Conservation (phyloP, 2,797 vertebrate species). For the Erpetoichthys calabaricus region DNA sequence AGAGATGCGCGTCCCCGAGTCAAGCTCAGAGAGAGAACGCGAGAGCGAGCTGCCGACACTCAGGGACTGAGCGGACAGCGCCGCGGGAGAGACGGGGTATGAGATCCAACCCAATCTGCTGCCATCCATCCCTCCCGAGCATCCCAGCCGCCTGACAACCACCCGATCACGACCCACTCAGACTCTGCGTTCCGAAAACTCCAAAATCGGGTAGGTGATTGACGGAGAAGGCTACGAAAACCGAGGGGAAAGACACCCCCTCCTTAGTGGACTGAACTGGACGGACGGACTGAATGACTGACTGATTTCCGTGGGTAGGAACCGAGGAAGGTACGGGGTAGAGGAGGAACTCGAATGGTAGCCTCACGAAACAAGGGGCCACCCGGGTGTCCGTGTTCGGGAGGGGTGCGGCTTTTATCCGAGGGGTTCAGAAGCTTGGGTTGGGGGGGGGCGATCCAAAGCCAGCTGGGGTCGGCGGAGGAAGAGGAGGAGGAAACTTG, state of each 20-base stretch:
- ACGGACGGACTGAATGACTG: conserved; percentile 17
- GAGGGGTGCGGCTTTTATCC: conserved; percentile 39
- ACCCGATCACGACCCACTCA: conserved; percentile 56
- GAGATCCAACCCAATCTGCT: conserved; percentile 63
- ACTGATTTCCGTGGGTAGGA: conserved; percentile 25
- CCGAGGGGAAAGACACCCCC: conserved; percentile 54
- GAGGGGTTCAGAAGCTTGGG: neutral
- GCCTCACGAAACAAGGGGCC: conserved; percentile 7
- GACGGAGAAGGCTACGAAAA: conserved; percentile 42
- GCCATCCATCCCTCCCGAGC: conserved; percentile 60
- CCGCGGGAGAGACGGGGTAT: conserved; percentile 44
- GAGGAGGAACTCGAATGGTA: too few relatives aligned
- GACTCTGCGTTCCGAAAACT: conserved; percentile 50
- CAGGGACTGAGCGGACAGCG: conserved; percentile 33
- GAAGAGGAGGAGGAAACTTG: too few relatives aligned
- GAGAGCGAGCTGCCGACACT: conserved; percentile 24
- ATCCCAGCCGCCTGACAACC: conserved; percentile 57
- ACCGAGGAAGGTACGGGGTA: conserved; percentile 5
- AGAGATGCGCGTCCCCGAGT: conserved; percentile 37
- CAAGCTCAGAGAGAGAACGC: conserved; percentile 26
- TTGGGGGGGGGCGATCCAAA: too few relatives aligned
- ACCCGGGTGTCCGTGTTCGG: conserved; percentile 28
- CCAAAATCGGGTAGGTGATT: conserved; percentile 54
- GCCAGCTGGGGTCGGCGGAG: too few relatives aligned
- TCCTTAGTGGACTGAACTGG: conserved; percentile 21